Evolutionary conservation across 2,888 invertebrate species (phyloP).

Genomic region (Euclidia mi): DNA sequence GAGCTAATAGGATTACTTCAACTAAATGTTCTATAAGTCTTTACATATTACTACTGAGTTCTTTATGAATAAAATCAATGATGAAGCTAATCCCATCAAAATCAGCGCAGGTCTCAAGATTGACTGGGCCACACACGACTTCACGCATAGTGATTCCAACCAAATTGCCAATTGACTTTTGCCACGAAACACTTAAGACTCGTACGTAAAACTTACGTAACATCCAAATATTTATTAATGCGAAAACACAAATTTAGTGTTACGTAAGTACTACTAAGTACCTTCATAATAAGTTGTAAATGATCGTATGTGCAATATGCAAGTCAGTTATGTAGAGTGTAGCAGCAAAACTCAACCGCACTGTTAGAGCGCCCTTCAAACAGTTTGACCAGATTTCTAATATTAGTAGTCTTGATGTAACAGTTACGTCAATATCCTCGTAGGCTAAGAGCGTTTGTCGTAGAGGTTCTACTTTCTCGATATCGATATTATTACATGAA

Average conservation of each 20-base stretch:
- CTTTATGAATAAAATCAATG: background rate
- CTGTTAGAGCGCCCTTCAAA: background rate
- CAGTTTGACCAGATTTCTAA: too few species aligned
- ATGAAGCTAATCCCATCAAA: constrained; percentile 41
- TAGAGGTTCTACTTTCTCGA: too few species aligned
- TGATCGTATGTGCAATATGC: constrained; percentile 42
- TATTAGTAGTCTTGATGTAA: too few species aligned
- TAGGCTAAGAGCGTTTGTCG: too few species aligned
- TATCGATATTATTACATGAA: too few species aligned
- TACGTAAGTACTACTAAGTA: constrained; percentile 52
- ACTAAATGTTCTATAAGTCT: constrained; percentile 30
- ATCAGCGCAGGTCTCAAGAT: constrained; percentile 38
- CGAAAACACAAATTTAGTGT: constrained; percentile 62
- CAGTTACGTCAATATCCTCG: too few species aligned
- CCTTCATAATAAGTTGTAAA: constrained; percentile 24
- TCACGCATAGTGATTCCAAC: constrained; percentile 49
- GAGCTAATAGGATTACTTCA: constrained; percentile 51
- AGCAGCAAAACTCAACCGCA: background rate
- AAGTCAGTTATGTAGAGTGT: constrained; percentile 21
- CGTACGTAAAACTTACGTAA: constrained; percentile 61
- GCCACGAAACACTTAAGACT: constrained; percentile 56
- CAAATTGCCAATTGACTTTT: constrained; percentile 60
- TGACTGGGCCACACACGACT: constrained; percentile 45
- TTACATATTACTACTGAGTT: constrained; percentile 20
- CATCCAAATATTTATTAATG: constrained; percentile 56